phyloP scores from a whole-genome alignment of 1,140 invertebrate genomes.

The Eriocheir sinensis region DNA sequence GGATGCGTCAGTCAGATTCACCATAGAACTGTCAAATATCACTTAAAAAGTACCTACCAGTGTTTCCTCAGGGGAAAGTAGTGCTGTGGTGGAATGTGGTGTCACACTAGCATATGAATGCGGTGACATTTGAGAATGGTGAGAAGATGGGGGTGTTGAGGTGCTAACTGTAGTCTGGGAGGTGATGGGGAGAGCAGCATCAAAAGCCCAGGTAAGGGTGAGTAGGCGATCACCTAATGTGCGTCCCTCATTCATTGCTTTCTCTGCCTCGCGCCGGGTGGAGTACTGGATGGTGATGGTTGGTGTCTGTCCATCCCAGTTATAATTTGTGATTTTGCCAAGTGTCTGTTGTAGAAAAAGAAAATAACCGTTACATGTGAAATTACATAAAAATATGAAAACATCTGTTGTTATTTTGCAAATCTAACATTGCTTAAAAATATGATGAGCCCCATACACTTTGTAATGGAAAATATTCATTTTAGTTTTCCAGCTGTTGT shows the following conservation, averaged over 20 bases:
- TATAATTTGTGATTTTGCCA: slow-evolving; percentile 88
- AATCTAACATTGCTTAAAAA: too few relatives aligned
- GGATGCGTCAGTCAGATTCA: neutral
- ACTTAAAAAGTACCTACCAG: slow-evolving; percentile 40
- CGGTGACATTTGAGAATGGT: slow-evolving; percentile 51
- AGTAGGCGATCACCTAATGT: slow-evolving; percentile 85
- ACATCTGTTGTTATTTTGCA: too few relatives aligned
- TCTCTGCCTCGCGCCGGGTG: slow-evolving; percentile 88
- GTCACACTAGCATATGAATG: slow-evolving; percentile 48
- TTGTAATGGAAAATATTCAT: too few relatives aligned
- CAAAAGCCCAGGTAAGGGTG: slow-evolving; percentile 81
- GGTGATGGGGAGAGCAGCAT: slow-evolving; percentile 52
- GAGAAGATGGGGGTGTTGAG: neutral
- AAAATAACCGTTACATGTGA: too few relatives aligned
- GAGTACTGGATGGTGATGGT: slow-evolving; percentile 88
- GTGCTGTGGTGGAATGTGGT: slow-evolving; percentile 70
- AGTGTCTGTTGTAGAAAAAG: slow-evolving; percentile 85
- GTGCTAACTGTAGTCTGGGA: neutral
- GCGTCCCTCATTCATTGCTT: slow-evolving; percentile 86
- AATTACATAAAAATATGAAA: too few relatives aligned
- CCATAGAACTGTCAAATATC: neutral
- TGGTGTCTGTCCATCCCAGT: slow-evolving; percentile 86
- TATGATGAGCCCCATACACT: too few relatives aligned
- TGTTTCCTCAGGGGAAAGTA: slow-evolving; percentile 65
- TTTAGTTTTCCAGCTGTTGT: too few relatives aligned